Evolutionary conservation across 1,140 invertebrate genomes (phyloP).

Genomic region (Caerostris darwini): DNA sequence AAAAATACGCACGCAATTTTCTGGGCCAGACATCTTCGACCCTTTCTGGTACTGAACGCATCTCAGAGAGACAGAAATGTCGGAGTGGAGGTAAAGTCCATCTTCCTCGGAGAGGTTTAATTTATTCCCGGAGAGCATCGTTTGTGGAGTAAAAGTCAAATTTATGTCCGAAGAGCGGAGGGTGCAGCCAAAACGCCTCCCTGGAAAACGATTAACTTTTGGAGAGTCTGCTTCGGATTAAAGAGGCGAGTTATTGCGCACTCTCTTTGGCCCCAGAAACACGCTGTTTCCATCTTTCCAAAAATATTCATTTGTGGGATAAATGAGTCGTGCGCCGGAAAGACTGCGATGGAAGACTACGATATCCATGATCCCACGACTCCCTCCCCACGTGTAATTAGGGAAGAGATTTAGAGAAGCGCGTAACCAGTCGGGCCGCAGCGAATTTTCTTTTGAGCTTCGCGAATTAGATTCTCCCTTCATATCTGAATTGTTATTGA

Average conservation of each 20-base stretch:
- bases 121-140: slow-evolving; percentile 69
- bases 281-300: not conserved
- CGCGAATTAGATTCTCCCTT: no score
- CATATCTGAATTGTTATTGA: no score
- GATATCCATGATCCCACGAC: slow-evolving; percentile 18
- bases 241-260: slow-evolving; percentile 66
- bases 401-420: not conserved
- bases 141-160: slow-evolving; percentile 76
- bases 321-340: slow-evolving; percentile 3
- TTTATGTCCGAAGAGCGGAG: slow-evolving; percentile 65
- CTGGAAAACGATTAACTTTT: slow-evolving; percentile 76
- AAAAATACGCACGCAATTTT: no score
- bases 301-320: slow-evolving; percentile 48
- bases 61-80: not conserved
- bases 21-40: no score
- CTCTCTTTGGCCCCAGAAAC: slow-evolving; percentile 27
- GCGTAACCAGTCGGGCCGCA: not conserved
- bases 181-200: slow-evolving; percentile 68
- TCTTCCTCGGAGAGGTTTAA: slow-evolving; percentile 46
- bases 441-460: no score
- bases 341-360: not conserved
- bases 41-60: not conserved
- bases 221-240: slow-evolving; percentile 69
- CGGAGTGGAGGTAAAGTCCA: not conserved
- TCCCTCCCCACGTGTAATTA: not conserved